Percentiles rank a stretch among this genome's conserved stretches.
These are phyloP conservation scores for Mus spretus DNA, from an alignment of 2,797 vertebrate genomes.

Conservation along the genomic window DNA sequence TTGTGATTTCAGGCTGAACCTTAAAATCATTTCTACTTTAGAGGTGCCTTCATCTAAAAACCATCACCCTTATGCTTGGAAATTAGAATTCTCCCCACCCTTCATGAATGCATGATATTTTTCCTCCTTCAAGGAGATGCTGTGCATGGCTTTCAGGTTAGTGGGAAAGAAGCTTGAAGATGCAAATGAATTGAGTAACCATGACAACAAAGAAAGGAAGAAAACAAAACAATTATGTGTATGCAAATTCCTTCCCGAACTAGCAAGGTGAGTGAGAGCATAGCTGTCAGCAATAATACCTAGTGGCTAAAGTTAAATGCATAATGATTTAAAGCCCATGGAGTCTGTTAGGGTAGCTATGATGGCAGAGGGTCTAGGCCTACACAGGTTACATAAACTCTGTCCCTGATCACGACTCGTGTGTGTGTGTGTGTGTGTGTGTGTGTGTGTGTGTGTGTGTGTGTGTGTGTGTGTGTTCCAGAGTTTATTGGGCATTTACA, in stretches of 20 bases:
- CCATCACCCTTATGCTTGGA: constrained; percentile 29
- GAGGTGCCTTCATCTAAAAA: constrained; percentile 72
- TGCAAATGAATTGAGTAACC: constrained; percentile 83
- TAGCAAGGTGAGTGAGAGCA: constrained; percentile 62
- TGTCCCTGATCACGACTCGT: neutral
- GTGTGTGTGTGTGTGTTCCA: neutral
- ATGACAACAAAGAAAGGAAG: constrained; percentile 81
- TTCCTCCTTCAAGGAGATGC: constrained; percentile 67
- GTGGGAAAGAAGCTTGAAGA: constrained; percentile 81
- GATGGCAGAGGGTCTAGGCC: neutral
- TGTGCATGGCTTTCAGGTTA: constrained; percentile 84
- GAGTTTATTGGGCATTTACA: neutral
- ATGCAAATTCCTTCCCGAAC: constrained; percentile 71
- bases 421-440: too few relatives aligned
- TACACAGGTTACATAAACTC: neutral
- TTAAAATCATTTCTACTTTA: constrained; percentile 82
- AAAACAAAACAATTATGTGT: constrained; percentile 76
- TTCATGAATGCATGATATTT: constrained; percentile 74
- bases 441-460: neutral
- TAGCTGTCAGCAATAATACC: constrained; percentile 37
- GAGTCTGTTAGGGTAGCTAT: constrained; percentile 34
- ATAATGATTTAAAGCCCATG: neutral
- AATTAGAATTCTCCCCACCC: constrained; percentile 76
- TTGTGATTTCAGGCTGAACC: constrained; percentile 83
- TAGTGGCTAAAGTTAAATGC: constrained; percentile 57